These are phyloP conservation scores for Pararge aegeria DNA, from an alignment of 1,140 invertebrate genomes.

Conservation along the genomic window DNA sequence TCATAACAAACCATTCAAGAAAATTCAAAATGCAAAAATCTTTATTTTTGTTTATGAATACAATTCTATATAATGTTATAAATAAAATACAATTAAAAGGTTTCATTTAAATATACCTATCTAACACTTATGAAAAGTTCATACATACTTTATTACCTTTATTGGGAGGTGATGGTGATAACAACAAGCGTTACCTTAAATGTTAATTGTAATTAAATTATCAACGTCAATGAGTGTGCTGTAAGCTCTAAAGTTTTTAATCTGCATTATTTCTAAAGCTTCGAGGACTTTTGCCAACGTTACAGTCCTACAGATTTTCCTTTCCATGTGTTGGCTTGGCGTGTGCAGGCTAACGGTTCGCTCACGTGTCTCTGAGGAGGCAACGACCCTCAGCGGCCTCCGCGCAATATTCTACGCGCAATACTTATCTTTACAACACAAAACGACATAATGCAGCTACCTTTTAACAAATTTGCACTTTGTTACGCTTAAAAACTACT, in stretches of 20 bases:
- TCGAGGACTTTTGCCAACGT: slow-evolving; percentile 41
- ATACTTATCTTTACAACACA: slow-evolving; percentile 31
- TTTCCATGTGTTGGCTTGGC: slow-evolving; percentile 62
- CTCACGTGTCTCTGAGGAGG: slow-evolving; percentile 72
- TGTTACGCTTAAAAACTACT: neutral
- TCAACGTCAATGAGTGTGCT: too few species aligned
- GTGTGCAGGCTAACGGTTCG: slow-evolving; percentile 61
- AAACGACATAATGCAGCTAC: slow-evolving; percentile 32
- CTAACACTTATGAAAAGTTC: too few species aligned
- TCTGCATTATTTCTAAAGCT: neutral
- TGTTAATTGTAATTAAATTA: too few species aligned
- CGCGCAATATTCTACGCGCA: slow-evolving; percentile 71
- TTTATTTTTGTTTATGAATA: too few species aligned
- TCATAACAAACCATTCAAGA: too few species aligned
- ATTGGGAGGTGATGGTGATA: too few species aligned
- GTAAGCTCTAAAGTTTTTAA: neutral
- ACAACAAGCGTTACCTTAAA: too few species aligned
- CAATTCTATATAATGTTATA: too few species aligned
- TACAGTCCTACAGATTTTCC: slow-evolving; percentile 63
- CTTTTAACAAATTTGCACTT: slow-evolving; percentile 8
- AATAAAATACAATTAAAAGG: too few species aligned
- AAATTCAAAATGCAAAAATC: too few species aligned
- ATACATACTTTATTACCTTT: too few species aligned
- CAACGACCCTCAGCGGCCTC: slow-evolving; percentile 74
- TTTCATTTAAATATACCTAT: too few species aligned